These are phyloP conservation scores for Dicrurus megarhynchus DNA, from an alignment of 2,113 vertebrate species.

Conservation along the genomic window DNA sequence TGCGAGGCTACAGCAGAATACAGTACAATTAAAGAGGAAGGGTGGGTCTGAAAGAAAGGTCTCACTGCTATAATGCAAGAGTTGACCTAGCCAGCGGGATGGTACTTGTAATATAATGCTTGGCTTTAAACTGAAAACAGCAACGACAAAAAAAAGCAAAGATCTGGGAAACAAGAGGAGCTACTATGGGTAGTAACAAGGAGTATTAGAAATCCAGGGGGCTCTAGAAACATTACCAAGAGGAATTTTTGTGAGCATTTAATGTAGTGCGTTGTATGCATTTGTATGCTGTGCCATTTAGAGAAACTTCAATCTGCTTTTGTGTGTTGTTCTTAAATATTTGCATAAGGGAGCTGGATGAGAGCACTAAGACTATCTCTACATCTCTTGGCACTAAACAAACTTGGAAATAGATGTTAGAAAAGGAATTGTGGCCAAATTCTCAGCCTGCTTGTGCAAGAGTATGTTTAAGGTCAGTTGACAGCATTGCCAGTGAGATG, in stretches of 20 bases:
- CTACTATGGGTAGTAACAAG: neutral
- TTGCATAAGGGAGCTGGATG: neutral
- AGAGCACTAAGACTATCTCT: neutral
- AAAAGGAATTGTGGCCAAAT: neutral
- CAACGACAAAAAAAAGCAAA: neutral
- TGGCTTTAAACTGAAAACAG: neutral
- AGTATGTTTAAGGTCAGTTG: neutral
- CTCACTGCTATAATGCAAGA: constrained; percentile 43
- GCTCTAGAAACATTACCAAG: neutral
- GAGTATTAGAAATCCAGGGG: constrained; percentile 7
- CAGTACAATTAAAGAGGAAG: constrained; percentile 30
- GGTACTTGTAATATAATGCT: neutral
- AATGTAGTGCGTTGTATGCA: neutral
- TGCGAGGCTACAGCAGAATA: constrained; percentile 28
- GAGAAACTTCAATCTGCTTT: neutral
- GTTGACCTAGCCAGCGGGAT: constrained; percentile 45
- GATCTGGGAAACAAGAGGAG: neutral
- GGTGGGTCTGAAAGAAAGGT: constrained; percentile 36
- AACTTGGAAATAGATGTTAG: neutral
- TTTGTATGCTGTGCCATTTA: neutral
- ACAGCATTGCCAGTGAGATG: neutral
- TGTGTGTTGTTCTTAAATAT: neutral
- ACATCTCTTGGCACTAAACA: neutral
- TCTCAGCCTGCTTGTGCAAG: neutral
- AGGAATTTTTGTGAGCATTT: neutral